Conservation (phyloP, 2,113 vertebrate genomes). For the Lagenorhynchus albirostris region DNA sequence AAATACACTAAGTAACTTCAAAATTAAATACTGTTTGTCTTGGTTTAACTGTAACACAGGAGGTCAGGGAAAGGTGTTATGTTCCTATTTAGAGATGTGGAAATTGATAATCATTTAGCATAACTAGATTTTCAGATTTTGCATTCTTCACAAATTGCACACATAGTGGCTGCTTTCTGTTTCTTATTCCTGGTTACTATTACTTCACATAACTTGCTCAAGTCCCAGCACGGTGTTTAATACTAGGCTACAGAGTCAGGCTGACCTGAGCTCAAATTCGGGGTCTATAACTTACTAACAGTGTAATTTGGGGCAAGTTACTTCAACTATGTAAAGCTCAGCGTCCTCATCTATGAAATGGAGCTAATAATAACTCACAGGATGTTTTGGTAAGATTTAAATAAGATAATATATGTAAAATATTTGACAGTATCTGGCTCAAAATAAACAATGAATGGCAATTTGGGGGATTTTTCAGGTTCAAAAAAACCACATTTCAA, state of each 20-base stretch:
- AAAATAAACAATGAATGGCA: constrained; percentile 5
- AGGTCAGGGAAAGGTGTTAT: not conserved
- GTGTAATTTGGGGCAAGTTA: not conserved
- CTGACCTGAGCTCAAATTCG: not conserved
- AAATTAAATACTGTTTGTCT: not conserved
- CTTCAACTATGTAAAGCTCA: not conserved
- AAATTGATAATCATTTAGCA: not conserved
- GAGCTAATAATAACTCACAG: not conserved
- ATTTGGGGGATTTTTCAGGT: not conserved
- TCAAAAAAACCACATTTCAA: not conserved
- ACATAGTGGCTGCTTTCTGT: not conserved
- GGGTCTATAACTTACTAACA: not conserved
- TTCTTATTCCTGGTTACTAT: not conserved
- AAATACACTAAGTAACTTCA: not conserved
- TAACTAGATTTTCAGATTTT: not conserved
- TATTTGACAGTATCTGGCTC: not conserved
- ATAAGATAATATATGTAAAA: not conserved
- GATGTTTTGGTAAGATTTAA: not conserved
- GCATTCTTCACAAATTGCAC: not conserved
- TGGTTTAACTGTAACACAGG: not conserved
- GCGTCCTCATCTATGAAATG: not conserved
- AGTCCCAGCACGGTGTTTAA: not conserved
- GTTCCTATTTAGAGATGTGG: constrained; percentile 3
- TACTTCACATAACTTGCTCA: not conserved
- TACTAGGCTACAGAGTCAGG: not conserved